Conservation (phyloP, 2,113 vertebrate species). For the Ptyas mucosa region DNA sequence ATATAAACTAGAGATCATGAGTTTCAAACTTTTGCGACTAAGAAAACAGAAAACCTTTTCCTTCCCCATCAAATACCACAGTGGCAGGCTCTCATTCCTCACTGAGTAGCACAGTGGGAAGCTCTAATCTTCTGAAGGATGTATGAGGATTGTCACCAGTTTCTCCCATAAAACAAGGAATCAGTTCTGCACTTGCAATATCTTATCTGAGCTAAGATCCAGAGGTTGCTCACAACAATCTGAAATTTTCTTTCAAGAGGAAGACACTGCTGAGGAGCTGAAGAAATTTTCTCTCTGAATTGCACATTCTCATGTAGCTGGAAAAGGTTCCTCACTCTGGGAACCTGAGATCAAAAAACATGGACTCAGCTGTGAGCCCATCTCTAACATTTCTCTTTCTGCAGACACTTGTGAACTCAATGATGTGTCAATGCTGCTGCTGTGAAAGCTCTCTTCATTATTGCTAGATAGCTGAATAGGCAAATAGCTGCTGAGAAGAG, state of each 20-base stretch:
- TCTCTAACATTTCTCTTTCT: slow-evolving; percentile 10
- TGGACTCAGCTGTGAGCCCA: background rate
- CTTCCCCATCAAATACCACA: background rate
- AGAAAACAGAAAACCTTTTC: background rate
- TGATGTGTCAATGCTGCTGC: background rate
- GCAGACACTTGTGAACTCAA: background rate
- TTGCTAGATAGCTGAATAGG: background rate
- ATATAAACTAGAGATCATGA: background rate
- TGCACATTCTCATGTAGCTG: background rate
- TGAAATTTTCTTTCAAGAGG: slow-evolving; percentile 8
- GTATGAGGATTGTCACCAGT: background rate
- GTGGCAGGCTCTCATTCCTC: background rate
- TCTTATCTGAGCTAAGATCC: slow-evolving; percentile 29
- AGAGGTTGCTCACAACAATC: slow-evolving; percentile 25
- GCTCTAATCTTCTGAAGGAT: slow-evolving; percentile 17
- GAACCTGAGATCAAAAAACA: background rate
- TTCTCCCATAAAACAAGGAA: slow-evolving; percentile 14
- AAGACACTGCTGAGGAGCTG: slow-evolving; percentile 10
- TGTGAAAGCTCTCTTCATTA: background rate
- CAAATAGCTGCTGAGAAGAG: background rate
- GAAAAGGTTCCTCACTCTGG: slow-evolving; percentile 1
- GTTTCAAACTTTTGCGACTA: slow-evolving; percentile 21
- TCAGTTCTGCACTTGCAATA: background rate
- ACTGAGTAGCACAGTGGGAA: background rate
- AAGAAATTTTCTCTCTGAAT: slow-evolving; percentile 12